Evolutionary conservation across 2,113 vertebrate species (phyloP).

Genomic region (Macaca nemestrina): DNA sequence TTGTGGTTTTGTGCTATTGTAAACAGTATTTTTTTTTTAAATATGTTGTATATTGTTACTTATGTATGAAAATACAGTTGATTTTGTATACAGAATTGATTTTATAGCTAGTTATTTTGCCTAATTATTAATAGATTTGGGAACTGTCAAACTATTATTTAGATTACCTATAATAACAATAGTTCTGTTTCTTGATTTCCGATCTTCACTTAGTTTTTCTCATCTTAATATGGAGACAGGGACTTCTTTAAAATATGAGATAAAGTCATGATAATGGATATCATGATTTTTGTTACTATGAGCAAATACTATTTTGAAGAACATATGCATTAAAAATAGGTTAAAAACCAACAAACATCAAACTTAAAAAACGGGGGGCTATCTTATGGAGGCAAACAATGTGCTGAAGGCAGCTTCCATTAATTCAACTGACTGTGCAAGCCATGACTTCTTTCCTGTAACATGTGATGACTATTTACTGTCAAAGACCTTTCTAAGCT

Average conservation of each 20-base stretch:
- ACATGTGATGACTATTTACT: neutral
- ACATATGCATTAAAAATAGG: neutral
- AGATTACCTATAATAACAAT: neutral
- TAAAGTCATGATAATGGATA: neutral
- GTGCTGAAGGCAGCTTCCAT: neutral
- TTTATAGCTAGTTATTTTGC: neutral
- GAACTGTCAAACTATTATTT: neutral
- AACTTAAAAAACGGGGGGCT: neutral
- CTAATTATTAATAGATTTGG: neutral
- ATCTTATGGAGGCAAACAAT: neutral
- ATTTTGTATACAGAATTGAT: neutral
- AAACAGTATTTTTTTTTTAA: neutral
- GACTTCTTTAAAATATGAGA: neutral
- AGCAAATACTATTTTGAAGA: neutral
- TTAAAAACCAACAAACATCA: neutral
- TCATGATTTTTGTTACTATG: neutral
- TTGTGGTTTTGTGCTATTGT: neutral
- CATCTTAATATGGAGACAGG: neutral
- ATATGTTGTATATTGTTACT: neutral
- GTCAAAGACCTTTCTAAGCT: neutral
- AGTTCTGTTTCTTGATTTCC: neutral
- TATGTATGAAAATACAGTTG: neutral
- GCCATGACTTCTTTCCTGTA: neutral
- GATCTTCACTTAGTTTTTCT: neutral
- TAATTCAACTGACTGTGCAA: neutral